A percentile compares a stretch with the other conserved stretches of the same genome.
These are phyloP conservation scores for Aythya fuligula DNA, from an alignment of 2,797 vertebrate genomes.

Conservation along the genomic window DNA sequence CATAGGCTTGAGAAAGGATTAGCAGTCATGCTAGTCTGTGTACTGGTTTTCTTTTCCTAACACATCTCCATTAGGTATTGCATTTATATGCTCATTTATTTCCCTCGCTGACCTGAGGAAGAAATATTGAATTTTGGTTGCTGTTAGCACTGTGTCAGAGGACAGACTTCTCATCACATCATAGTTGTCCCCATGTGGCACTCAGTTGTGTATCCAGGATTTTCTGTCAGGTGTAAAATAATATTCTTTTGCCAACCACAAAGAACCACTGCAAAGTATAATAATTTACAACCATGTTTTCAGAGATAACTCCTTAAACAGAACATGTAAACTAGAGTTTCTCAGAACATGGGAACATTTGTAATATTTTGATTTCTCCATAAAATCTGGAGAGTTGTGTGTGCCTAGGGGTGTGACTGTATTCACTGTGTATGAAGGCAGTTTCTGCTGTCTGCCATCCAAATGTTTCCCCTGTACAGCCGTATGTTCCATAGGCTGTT, in stretches of 20 bases:
- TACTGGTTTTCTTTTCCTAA: not conserved
- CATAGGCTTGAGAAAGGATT: not conserved
- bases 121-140: not conserved
- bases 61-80: not conserved
- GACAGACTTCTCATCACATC: not conserved
- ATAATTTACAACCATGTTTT: not conserved
- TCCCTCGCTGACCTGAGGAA: not conserved
- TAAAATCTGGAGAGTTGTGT: not conserved
- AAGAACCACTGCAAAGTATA: not conserved
- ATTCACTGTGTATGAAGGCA: not conserved
- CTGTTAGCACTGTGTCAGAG: not conserved
- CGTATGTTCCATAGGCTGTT: not conserved
- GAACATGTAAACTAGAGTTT: not conserved
- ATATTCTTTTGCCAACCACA: not conserved
- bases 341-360: not conserved
- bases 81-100: not conserved
- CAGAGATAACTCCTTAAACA: not conserved
- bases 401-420: accelerated
- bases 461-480: not conserved
- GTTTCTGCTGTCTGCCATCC: not conserved
- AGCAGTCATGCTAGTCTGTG: not conserved
- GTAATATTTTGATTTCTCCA: not conserved
- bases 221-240: not conserved
- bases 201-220: not conserved
- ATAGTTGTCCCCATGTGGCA: not conserved